Base-by-base conservation (phyloP, 2,797 vertebrate species). In the Lagorchestes hirsutus region DNA sequence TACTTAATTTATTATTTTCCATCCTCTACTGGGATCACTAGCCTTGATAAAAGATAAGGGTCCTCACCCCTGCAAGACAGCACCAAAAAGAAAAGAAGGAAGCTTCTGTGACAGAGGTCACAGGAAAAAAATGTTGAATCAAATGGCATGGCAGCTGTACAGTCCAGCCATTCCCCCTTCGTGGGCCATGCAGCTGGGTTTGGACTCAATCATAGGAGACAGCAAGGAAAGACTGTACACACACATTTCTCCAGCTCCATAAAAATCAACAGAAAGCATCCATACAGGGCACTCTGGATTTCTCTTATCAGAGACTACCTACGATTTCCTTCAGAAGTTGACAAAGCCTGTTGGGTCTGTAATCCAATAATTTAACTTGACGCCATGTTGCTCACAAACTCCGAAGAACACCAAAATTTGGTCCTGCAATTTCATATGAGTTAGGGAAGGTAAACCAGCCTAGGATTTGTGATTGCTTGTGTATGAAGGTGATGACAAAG, bases 401-500 rank as follows among this genome's bases (percentile, higher is more conserved):
- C 92, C 52, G 2, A 59, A 93, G 56, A 97, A 57, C 90, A 94
- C 58, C 91, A 95, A 87, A 96, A 96, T 90, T 92, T 93, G 57
- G 90, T 90, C 90, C 94, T 52, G 74, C 90, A 92, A 90, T 10
- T 54, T 74, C 62, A 52, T 90, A 92, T 58, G 90, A 97, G 95
- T 95, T 97, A 95, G 97, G 55, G 91, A 97, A 96, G n/a, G 96
- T 95, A 96, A 93, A 96, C 92, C 94, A 97, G 59, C 74, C 67
- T 1, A 9, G 55, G 91, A 97, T 92, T 96, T 96, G 94, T 96
- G 90, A 97, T 96, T 97, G 58, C 62, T 40, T 97, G 96, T 97
- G 95, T 96, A 92, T 96, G 91, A 97, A 98, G 96, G 96, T 97
- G 96, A 97, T 55, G 92, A 93, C 95, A 96, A 90, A 96, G 92